Evolutionary conservation across 2,797 vertebrate genomes (phyloP).

Genomic region (Psittacula derbiana): DNA sequence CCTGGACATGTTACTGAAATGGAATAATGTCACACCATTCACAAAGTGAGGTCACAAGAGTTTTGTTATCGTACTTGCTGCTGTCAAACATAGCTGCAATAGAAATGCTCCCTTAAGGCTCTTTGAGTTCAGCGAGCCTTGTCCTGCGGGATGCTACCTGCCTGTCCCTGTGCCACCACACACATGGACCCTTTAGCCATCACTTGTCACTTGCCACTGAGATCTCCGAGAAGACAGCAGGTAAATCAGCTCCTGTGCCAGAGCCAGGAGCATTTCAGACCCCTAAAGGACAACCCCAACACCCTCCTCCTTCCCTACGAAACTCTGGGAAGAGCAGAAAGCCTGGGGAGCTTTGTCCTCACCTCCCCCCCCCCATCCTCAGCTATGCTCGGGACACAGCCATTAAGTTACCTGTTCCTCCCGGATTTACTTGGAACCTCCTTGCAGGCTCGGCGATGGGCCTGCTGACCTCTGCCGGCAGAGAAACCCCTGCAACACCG

Average conservation of each 20-base stretch:
- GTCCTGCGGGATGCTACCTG: neutral
- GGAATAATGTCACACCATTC: neutral
- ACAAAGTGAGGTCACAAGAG: neutral
- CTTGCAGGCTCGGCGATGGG: neutral
- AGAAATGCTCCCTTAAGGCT: neutral
- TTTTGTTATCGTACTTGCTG: neutral
- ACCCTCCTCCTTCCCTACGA: neutral
- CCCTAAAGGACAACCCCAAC: neutral
- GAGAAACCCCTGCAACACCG: neutral
- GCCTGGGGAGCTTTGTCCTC: neutral
- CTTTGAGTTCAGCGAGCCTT: neutral
- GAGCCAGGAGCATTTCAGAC: rapidly evolving
- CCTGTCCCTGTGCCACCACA: neutral
- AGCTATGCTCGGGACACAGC: neutral
- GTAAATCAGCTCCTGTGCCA: neutral
- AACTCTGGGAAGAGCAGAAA: neutral
- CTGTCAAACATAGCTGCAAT: neutral
- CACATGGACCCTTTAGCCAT: neutral
- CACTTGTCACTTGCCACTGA: neutral
- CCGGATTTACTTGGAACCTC: neutral
- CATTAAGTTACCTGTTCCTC: too few relatives aligned
- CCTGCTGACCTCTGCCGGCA: conserved; percentile 68
- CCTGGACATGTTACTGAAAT: neutral
- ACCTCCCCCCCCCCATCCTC: neutral
- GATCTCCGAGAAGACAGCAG: neutral